Conservation (phyloP, 2,797 vertebrate genomes). For the Oryzias dopingdopingensis region DNA sequence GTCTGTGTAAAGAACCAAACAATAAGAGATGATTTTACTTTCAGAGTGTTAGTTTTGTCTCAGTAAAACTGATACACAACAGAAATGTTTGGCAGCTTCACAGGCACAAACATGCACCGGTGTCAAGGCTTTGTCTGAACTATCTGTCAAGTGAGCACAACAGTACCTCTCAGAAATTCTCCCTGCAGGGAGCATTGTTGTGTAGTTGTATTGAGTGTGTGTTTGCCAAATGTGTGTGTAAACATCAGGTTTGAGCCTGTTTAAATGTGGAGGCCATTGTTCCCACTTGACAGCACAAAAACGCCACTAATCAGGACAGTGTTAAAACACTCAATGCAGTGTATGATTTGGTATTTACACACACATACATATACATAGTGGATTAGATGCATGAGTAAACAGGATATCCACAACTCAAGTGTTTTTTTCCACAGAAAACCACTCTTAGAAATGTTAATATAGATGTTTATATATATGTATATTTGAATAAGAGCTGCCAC, state of each 20-base stretch:
- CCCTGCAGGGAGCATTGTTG: slow-evolving; percentile 56
- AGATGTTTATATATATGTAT: slow-evolving; percentile 35
- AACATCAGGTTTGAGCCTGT: slow-evolving; percentile 60
- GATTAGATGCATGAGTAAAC: slow-evolving; percentile 42
- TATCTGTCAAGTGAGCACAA: slow-evolving; percentile 57
- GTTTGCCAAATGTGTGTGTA: slow-evolving; percentile 17
- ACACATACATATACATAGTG: slow-evolving; percentile 10
- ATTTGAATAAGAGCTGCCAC: slow-evolving; percentile 18
- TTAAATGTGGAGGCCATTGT: slow-evolving; percentile 71
- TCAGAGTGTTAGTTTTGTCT: neutral
- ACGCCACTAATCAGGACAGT: slow-evolving; percentile 61
- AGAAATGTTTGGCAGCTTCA: slow-evolving; percentile 1
- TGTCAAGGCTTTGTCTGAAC: slow-evolving; percentile 35
- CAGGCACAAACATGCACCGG: slow-evolving; percentile 1
- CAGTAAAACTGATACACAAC: slow-evolving; percentile 23
- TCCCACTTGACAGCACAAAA: slow-evolving; percentile 72
- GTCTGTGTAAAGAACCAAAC: too few species aligned
- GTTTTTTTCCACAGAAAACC: slow-evolving; percentile 51
- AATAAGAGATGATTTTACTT: neutral
- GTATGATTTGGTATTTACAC: slow-evolving; percentile 42
- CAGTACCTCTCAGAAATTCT: slow-evolving; percentile 45
- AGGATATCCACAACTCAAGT: slow-evolving; percentile 57
- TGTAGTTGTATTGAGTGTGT: slow-evolving; percentile 26
- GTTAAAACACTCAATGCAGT: slow-evolving; percentile 68
- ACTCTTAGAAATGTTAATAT: slow-evolving; percentile 52